Evolutionary conservation across 2,888 invertebrate genomes (phyloP).

Genomic region (Zhengitettix transpicula): DNA sequence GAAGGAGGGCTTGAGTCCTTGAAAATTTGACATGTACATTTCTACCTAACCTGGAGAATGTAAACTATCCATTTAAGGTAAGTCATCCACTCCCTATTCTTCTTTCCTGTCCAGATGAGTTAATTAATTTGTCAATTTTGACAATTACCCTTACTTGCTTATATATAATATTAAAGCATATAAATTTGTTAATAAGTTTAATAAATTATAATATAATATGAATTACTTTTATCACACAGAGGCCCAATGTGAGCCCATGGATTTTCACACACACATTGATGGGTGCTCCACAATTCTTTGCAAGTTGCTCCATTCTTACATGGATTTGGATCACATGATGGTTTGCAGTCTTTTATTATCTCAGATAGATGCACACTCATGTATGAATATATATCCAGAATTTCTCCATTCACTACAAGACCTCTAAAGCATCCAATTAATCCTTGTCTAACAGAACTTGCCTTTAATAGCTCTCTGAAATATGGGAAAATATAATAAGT

Average conservation of each 20-base stretch:
- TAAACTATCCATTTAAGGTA: too few species aligned
- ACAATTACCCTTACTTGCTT: background rate
- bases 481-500: too few species aligned
- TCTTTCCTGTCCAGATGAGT: too few species aligned
- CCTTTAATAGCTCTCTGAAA: constrained; percentile 57
- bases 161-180: background rate
- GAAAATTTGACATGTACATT: too few species aligned
- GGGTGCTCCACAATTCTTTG: constrained; percentile 83
- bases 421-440: constrained; percentile 89
- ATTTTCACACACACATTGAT: constrained; percentile 83
- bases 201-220: background rate
- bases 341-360: constrained; percentile 84
- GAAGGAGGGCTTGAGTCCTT: too few species aligned
- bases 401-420: constrained; percentile 78
- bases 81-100: too few species aligned
- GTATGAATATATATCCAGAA: constrained; percentile 79
- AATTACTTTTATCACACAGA: constrained; percentile 80
- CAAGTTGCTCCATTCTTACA: constrained; percentile 83
- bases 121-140: background rate
- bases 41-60: too few species aligned
- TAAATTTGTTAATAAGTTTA: background rate
- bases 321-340: constrained; percentile 85
- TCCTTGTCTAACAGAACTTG: constrained; percentile 71
- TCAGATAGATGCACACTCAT: constrained; percentile 83
- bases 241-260: constrained; percentile 82